A percentile compares a stretch with the other conserved stretches of the same genome.
Conservation (phyloP, 2,888 invertebrate genomes). For the Pinctada fucata region DNA sequence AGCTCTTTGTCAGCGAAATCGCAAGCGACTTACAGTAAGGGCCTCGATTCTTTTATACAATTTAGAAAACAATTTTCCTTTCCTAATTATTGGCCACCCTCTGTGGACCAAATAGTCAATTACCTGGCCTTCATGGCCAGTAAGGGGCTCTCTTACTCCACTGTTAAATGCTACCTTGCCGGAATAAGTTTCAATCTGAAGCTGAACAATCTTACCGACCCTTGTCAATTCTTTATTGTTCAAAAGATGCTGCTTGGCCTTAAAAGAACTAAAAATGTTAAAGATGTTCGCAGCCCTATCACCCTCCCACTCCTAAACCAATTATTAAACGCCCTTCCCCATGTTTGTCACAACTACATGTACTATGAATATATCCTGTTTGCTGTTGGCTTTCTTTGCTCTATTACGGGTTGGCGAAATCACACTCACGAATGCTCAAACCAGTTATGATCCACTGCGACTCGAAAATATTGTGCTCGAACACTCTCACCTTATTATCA, state of each 20-base stretch:
- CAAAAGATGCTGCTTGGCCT: conserved; percentile 5
- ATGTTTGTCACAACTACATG: background rate
- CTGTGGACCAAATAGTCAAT: conserved; percentile 1
- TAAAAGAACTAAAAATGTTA: background rate
- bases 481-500: background rate
- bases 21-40: too few relatives aligned
- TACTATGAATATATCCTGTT: background rate
- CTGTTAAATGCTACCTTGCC: background rate
- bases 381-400: conserved; percentile 4
- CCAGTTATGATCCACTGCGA: too few relatives aligned
- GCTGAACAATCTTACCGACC: background rate
- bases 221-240: background rate
- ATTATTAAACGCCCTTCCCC: background rate
- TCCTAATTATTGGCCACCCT: background rate
- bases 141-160: background rate
- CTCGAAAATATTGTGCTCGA: too few relatives aligned
- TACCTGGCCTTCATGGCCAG: background rate
- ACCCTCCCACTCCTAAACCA: background rate
- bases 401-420: conserved; percentile 3
- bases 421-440: too few relatives aligned
- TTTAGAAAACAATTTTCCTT: too few relatives aligned
- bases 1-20: too few relatives aligned
- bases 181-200: background rate
- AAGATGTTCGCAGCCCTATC: background rate
- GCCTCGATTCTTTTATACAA: too few relatives aligned